Base-by-base conservation (phyloP, 2,113 vertebrate species). In the Phalacrocorax brasilianus region DNA sequence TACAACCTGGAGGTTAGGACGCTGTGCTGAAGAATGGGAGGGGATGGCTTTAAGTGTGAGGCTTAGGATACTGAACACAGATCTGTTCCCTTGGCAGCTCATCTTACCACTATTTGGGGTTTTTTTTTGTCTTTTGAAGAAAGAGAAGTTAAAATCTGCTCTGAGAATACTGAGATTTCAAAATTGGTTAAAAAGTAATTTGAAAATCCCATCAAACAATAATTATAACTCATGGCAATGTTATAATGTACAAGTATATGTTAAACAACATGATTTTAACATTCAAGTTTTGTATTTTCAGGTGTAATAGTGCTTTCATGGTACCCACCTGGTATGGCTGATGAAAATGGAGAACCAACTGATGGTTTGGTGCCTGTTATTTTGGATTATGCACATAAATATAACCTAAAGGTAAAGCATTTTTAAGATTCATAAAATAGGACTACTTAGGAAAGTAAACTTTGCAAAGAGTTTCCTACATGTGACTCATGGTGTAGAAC, bases 241-340 rank as follows among this genome's bases (percentile, higher is more conserved):
- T 71, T 88, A 33, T 5, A 30, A 6, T 2, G 3, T 65, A 12
- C 18, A 11, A 49, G 10, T 61, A 8, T 17, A 21, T 44, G 8
- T 86, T 76, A 76, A 79, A 40, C 27, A 62, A 58, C 14, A 27
- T 62, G 18, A 50, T 42, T 53, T n/a, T 89, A 77, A 94, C 93
- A 52, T 52, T 75, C 15, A 35, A 28, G 8, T 82, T 76, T 93
- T 97, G 16, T 95, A 18, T 94, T 50, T 96, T 97, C 86, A 99
- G 99, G 99, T 96, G 99, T 99, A 58, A 81, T 99, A 67, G 98
- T 98, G 21, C 95, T 99, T 78, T 99, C 99, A 72, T 99, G 99
- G 99, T 99, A 99, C 94, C 99, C 99, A 89, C 99, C 98, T 15
- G 95, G 97, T 58, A 97, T 96, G 97, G 98, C 97, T 75, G 99